A percentile compares a stretch with the other conserved stretches of the same genome.
These are phyloP conservation scores for Habroteleia sp. DNA, from an alignment of 2,888 invertebrate genomes.

Conservation along the genomic window DNA sequence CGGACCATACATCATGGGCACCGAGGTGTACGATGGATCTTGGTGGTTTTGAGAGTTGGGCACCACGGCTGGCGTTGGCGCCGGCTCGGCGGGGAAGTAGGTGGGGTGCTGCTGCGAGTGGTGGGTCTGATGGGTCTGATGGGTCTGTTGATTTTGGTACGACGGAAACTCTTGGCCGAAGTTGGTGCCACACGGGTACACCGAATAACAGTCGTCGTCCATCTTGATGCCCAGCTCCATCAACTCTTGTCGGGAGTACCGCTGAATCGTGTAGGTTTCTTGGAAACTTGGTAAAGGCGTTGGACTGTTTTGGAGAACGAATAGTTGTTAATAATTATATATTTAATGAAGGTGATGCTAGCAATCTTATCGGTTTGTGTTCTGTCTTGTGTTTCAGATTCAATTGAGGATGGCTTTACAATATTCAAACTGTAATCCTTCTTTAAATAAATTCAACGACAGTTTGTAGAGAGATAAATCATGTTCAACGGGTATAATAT, in stretches of 20 bases:
- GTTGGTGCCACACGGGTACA: conserved; percentile 73
- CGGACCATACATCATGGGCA: conserved; percentile 76
- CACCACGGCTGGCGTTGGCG: conserved; percentile 78
- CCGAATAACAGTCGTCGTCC: conserved; percentile 90
- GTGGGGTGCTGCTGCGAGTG: conserved; percentile 67
- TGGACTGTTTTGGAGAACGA: conserved; percentile 82
- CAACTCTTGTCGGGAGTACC: conserved; percentile 85
- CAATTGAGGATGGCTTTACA: no score
- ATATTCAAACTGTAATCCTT: no score
- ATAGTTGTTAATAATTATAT: no score
- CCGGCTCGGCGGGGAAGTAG: conserved; percentile 73
- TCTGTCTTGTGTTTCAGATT: no score
- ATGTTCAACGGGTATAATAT: no score
- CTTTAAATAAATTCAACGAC: no score
- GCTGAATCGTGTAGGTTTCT: conserved; percentile 92
- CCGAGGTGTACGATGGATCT: conserved; percentile 71
- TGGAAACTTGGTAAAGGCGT: conserved; percentile 91
- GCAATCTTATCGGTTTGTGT: no score
- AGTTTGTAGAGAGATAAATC: no score
- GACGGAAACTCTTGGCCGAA: conserved; percentile 74
- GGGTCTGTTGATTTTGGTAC: conserved; percentile 71
- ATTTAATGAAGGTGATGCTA: no score
- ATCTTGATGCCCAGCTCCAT: conserved; percentile 88
- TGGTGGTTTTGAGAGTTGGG: conserved; percentile 71
- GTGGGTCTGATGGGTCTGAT: conserved; percentile 66